A percentile compares a stretch with the other conserved stretches of the same genome.
phyloP scores from a whole-genome alignment of 23 tunicate genomes.

The Halocynthia aurantium region DNA sequence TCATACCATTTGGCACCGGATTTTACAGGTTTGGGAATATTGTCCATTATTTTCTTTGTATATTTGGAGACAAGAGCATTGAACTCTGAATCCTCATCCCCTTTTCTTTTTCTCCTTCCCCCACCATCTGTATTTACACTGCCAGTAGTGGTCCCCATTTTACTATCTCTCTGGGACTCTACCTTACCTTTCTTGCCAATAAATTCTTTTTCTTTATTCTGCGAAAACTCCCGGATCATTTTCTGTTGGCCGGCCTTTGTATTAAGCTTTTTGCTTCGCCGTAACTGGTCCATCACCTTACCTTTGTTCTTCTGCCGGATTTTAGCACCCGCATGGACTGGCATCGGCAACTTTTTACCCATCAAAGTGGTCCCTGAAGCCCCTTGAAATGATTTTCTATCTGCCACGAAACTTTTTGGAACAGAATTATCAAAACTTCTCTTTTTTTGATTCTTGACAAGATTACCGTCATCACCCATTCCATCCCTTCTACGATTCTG shows the following conservation, averaged over 20 bases:
- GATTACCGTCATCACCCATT: background rate
- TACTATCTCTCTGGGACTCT: background rate
- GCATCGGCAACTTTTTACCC: slow-evolving; percentile 72
- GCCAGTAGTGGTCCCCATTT: background rate
- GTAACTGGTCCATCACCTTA: slow-evolving; percentile 55
- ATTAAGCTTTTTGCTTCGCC: slow-evolving; percentile 68
- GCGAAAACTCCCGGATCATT: slow-evolving; percentile 2
- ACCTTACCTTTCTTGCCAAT: background rate
- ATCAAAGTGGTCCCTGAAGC: slow-evolving; percentile 39
- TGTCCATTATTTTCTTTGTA: slow-evolving; percentile 27
- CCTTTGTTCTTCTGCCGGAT: slow-evolving; percentile 80
- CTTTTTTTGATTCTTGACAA: background rate
- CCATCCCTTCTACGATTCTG: slow-evolving; percentile 1
- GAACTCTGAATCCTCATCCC: slow-evolving; percentile 42
- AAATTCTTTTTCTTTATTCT: background rate
- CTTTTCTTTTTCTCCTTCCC: background rate
- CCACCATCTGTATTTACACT: background rate
- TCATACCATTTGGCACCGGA: slow-evolving; percentile 42
- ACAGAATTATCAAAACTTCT: background rate
- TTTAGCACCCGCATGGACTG: slow-evolving; percentile 84
- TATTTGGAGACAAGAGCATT: slow-evolving; percentile 59
- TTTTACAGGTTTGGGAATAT: background rate
- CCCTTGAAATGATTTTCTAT: slow-evolving; percentile 47
- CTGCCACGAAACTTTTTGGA: background rate
- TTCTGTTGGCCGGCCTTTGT: slow-evolving; percentile 5